These are phyloP conservation scores for Spialia ferax DNA, from an alignment of 2,888 invertebrate genomes.

Conservation along the genomic window DNA sequence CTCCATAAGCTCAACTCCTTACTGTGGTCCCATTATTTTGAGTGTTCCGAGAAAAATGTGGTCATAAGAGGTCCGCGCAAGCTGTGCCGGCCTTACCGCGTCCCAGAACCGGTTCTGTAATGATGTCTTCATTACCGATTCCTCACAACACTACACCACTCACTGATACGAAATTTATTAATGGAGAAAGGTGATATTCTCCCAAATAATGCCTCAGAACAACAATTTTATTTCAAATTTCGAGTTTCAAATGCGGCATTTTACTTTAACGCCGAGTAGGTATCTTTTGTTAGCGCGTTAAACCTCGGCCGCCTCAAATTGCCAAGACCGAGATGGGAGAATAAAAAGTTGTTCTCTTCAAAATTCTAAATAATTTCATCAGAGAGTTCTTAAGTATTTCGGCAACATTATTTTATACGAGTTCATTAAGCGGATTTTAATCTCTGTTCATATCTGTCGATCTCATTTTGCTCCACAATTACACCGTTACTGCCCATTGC, in stretches of 20 bases:
- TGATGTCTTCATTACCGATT: conserved; percentile 83
- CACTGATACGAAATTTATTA: conserved; percentile 34
- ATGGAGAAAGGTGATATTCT: conserved; percentile 35
- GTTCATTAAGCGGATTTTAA: conserved; percentile 79
- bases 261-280: conserved; percentile 39
- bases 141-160: conserved; percentile 55
- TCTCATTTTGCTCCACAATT: conserved; percentile 80
- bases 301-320: conserved; percentile 34
- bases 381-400: conserved; percentile 57
- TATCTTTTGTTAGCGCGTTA: conserved; percentile 40
- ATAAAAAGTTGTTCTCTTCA: conserved; percentile 34
- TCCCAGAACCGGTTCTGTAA: conserved; percentile 74
- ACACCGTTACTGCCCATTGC: conserved; percentile 83
- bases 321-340: conserved; percentile 38
- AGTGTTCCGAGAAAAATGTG: conserved; percentile 55
- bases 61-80: conserved; percentile 53
- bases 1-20: conserved; percentile 43
- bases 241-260: conserved; percentile 40
- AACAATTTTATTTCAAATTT: conserved; percentile 35
- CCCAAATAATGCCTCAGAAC: conserved; percentile 19
- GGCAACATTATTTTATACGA: conserved; percentile 64
- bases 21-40: conserved; percentile 22
- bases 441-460: conserved; percentile 79
- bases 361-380: conserved; percentile 49
- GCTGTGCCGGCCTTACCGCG: conserved; percentile 52